Conservation (phyloP, 2,888 invertebrate genomes). For the Melanotus villosus region DNA sequence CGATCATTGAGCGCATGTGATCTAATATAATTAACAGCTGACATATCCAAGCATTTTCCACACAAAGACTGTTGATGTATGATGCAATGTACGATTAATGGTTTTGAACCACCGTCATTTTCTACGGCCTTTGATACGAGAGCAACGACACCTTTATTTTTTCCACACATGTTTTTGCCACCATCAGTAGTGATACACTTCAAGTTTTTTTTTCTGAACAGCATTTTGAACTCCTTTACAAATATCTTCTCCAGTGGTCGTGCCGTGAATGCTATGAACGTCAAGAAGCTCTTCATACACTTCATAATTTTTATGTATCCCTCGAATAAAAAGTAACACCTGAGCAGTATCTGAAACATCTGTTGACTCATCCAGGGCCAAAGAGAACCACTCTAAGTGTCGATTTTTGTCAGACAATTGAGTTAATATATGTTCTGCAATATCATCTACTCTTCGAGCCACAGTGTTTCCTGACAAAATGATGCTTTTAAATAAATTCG, state of each 20-base stretch:
- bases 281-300: too few relatives aligned
- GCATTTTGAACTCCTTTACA: slow-evolving; percentile 47
- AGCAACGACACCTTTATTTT: slow-evolving; percentile 45
- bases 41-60: slow-evolving; percentile 59
- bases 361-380: slow-evolving; percentile 45
- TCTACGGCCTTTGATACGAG: slow-evolving; percentile 56
- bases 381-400: slow-evolving; percentile 48
- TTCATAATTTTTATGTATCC: too few relatives aligned
- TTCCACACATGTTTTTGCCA: slow-evolving; percentile 36
- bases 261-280: too few relatives aligned
- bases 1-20: slow-evolving; percentile 51
- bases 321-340: too few relatives aligned
- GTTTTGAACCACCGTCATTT: slow-evolving; percentile 58
- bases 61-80: slow-evolving; percentile 58
- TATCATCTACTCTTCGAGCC: slow-evolving; percentile 42
- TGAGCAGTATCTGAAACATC: slow-evolving; percentile 52
- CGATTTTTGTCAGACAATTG: slow-evolving; percentile 40
- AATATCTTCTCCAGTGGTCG: slow-evolving; percentile 32
- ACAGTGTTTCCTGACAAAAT: slow-evolving; percentile 53
- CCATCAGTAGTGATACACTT: slow-evolving; percentile 50
- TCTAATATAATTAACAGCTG: background rate
- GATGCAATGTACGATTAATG: slow-evolving; percentile 57
- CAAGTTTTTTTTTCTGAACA: slow-evolving; percentile 45
- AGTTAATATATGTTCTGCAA: slow-evolving; percentile 24
- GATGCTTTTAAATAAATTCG: slow-evolving; percentile 35